A percentile compares a stretch with the other conserved stretches of the same genome.
Evolutionary conservation across 2,797 vertebrate species (phyloP).

Genomic region (Sparidentex hasta): DNA sequence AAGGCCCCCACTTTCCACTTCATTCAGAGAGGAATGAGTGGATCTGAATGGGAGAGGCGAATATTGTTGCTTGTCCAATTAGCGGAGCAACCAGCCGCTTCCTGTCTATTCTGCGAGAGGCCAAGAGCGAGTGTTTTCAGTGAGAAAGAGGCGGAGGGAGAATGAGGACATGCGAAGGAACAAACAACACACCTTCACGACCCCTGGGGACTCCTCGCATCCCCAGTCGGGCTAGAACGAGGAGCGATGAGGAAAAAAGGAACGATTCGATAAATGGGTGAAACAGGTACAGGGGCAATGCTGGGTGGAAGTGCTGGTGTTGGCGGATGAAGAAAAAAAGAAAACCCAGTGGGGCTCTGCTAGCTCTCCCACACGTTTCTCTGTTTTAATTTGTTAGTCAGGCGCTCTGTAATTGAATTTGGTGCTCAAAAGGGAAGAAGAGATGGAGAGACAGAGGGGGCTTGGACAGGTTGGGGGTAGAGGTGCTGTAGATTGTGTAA

Average conservation of each 20-base stretch:
- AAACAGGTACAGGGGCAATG: conserved; percentile 50
- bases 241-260: conserved; percentile 2
- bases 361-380: conserved; percentile 55
- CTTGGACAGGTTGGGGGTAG: conserved; percentile 32
- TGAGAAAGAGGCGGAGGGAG: conserved; percentile 36
- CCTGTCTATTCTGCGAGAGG: conserved; percentile 49
- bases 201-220: conserved; percentile 56
- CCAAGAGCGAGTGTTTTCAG: conserved; percentile 41
- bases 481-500: conserved; percentile 34
- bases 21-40: conserved; percentile 32
- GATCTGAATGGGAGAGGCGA: conserved; percentile 45
- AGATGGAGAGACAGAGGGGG: conserved; percentile 15
- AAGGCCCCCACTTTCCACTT: conserved; percentile 33
- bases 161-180: conserved; percentile 63
- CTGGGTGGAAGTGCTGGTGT: conserved; percentile 39
- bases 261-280: conserved; percentile 18
- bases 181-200: conserved; percentile 67
- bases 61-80: conserved; percentile 72
- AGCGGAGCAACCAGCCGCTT: conserved; percentile 50
- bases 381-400: conserved; percentile 43
- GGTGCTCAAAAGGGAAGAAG: conserved; percentile 42
- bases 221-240: conserved; percentile 23
- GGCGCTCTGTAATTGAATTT: conserved; percentile 56
- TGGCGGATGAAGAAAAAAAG: conserved; percentile 41
- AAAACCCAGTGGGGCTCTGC: conserved; percentile 47